phyloP scores from a whole-genome alignment of 2,113 vertebrate species.

The Butorides virescens region DNA sequence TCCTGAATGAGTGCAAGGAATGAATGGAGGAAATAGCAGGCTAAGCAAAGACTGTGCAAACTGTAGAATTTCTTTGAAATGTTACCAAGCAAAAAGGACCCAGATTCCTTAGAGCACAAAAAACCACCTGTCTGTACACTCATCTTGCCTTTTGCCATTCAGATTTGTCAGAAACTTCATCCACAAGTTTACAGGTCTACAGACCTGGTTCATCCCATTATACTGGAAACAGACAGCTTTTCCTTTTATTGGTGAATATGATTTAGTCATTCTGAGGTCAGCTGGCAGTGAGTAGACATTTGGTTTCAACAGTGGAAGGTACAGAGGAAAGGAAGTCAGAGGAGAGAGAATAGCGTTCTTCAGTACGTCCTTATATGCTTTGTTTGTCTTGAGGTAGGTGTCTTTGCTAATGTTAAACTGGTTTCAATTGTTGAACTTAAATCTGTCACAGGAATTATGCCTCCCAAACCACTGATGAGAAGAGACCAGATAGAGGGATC shows the following conservation, averaged over 20 bases:
- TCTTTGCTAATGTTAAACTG: background rate
- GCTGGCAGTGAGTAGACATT: background rate
- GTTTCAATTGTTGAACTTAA: background rate
- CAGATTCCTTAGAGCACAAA: background rate
- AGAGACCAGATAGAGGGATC: conserved; percentile 92
- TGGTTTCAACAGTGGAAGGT: accelerated
- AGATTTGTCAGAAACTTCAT: background rate
- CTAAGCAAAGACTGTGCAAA: background rate
- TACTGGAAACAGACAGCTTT: background rate
- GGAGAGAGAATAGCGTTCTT: background rate
- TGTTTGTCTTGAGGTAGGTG: background rate
- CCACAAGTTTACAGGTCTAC: background rate
- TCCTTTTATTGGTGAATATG: background rate
- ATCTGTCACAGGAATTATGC: conserved; percentile 85
- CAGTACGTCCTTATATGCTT: background rate
- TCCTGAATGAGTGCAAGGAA: background rate
- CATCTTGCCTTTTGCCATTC: background rate
- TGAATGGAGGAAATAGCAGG: background rate
- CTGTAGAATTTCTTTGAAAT: background rate
- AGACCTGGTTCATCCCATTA: background rate
- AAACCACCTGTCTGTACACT: background rate
- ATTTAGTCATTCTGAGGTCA: background rate
- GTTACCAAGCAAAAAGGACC: background rate
- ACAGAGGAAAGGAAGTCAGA: background rate
- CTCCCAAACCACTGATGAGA: conserved; percentile 91